These are phyloP conservation scores for Antitype chi DNA, from an alignment of 2,888 invertebrate genomes.

Conservation along the genomic window DNA sequence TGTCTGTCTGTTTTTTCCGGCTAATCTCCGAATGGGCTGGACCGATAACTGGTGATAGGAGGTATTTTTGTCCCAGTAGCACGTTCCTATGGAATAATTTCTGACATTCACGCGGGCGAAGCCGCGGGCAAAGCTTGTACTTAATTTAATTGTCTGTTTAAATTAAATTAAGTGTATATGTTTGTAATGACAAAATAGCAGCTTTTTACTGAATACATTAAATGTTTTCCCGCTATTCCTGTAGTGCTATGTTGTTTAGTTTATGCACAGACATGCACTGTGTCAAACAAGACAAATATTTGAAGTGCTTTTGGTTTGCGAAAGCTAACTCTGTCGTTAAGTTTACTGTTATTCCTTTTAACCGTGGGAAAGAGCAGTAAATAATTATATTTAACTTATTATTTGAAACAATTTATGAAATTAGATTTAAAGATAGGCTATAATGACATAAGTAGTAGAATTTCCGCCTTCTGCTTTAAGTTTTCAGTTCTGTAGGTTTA, in stretches of 20 bases:
- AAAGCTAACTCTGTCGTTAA: slow-evolving; percentile 16
- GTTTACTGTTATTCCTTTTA: slow-evolving; percentile 18
- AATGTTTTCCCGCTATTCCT: neutral
- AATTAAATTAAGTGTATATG: too few species aligned
- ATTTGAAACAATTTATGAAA: neutral
- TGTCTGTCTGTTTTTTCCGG: too few species aligned
- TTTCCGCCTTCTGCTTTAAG: neutral
- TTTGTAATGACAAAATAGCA: too few species aligned
- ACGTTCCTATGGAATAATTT: too few species aligned
- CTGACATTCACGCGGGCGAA: too few species aligned
- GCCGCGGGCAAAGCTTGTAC: too few species aligned
- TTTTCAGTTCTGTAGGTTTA: neutral
- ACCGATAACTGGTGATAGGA: too few species aligned
- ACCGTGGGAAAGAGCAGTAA: slow-evolving; percentile 13
- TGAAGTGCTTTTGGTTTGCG: slow-evolving; percentile 30
- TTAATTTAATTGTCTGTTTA: too few species aligned
- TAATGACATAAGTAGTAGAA: neutral
- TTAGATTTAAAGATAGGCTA: neutral
- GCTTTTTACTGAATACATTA: too few species aligned
- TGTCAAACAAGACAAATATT: slow-evolving; percentile 34
- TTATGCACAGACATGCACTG: slow-evolving; percentile 37
- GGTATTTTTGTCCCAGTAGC: too few species aligned
- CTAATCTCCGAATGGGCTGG: too few species aligned
- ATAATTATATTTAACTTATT: neutral
- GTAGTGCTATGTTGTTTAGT: neutral